Evolutionary conservation across 2,797 vertebrate species (phyloP), one percentile per base, ranked within the genome.

Genomic region (Gymnocypris eckloni): DNA sequence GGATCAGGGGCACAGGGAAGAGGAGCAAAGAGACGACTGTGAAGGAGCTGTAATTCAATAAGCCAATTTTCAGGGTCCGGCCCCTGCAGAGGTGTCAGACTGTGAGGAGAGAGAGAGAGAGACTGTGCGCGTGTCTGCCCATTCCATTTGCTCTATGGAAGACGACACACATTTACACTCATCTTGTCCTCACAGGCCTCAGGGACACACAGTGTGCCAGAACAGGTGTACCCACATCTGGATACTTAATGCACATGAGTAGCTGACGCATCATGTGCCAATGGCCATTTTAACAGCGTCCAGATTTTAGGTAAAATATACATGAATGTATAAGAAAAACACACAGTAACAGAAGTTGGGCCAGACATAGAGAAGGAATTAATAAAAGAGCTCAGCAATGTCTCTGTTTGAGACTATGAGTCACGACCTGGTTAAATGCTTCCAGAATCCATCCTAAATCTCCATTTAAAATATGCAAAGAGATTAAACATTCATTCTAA

Each of bases 1-100:
- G 92, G 94, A 92, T 94, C 89, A 92, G 77, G 89, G 90, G 91
- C 87, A 91, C 91, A 90, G 88, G 73, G 92, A 92, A 90, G 89
- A 90, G 87, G 67, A 89, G 82, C 86, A 88, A 73, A 72, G 41
- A 82, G 87, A 90, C 89, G 85, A 88, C 90, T 91, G 75, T 86
- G 93, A 93, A 94, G 85, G 95, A 93, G 88, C 92, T 95, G 94
- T 94, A 95, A 96, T 95, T 96, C 96, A 96, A 96, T 95, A 96
- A 94, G 95, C 95, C 95, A 92, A 95, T 96, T 96, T 96, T 95
- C 95, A 96, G 94, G 91, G 92, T 78, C 84, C 86, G 67, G 92
- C 88, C 94, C 82, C 92, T 91, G 91, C 92, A 92, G 88, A 95
- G 93, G 92, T 93, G 92, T 91, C 93, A 92, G 87, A 91, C 92